Evolutionary conservation across 35 echinoderm and acorn worm species (phyloP), one percentile per base, ranked within the genome.

Genomic region (Apostichopus japonicus): DNA sequence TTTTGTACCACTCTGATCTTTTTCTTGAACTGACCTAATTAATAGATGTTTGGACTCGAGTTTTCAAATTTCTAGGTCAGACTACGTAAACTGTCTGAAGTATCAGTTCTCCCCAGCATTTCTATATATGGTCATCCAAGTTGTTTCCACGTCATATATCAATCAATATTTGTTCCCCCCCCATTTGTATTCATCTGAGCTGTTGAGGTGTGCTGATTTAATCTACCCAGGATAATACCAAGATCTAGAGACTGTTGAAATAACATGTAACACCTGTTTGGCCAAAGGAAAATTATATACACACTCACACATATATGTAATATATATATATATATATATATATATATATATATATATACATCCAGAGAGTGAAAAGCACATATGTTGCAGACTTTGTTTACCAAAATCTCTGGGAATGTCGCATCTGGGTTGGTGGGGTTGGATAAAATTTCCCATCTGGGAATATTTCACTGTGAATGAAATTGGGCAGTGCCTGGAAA

Each of bases 191-290:
- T 61, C 13, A 61, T 61, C 8, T 61, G 57, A 13, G 57, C 7
- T 61, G 57, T 10, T 61, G 57, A 61, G 13, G 13, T 61, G 13
- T 61, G 57, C 57, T 44, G 33, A 61, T 61, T 13, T 10, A 13
- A 61, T 8, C 8, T 10, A 61, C 57, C 57, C 57, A 10, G 57
- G 7, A 61, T 61, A 13, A 44, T 44, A 44, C 33, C 57, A 10
- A 61, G 13, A 10, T 61, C 8, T 5, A 61, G 13, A 61, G 56
- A 80, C 78, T 80, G 78, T 80, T 80, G 78, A 80, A 80, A 80
- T 80, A 80, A 80, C 78, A 80, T 53, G 27, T 80, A 80, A 80
- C 78, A 80, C 78, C 78, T 80, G 78, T 19, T 10, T 24, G 13
- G 19, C 77, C 23, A 78, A 33, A 11, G 77, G 77, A 78, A 33